Conservation (phyloP, 2,797 vertebrate genomes). For the Oryzias sinensis region DNA sequence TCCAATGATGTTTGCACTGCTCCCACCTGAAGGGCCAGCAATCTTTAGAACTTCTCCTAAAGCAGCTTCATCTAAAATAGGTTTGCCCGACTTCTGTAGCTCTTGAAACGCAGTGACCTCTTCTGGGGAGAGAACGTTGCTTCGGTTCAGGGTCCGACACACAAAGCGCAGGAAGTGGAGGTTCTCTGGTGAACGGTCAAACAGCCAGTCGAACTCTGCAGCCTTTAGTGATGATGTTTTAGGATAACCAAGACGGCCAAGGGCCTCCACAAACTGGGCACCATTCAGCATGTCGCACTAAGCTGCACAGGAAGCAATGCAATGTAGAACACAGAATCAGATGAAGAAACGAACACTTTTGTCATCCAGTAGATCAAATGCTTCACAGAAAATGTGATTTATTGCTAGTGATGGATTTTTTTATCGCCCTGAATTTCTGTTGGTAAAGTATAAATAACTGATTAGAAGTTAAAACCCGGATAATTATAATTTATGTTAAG, state of each 20-base stretch:
- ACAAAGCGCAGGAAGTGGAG: conserved; percentile 86
- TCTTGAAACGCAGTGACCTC: conserved; percentile 78
- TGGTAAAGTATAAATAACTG: too few relatives aligned
- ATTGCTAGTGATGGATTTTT: too few relatives aligned
- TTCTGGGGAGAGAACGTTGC: conserved; percentile 77
- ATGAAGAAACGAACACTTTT: not conserved
- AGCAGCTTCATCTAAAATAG: conserved; percentile 82
- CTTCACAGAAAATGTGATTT: too few relatives aligned
- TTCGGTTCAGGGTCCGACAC: conserved; percentile 80
- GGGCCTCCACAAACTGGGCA: conserved; percentile 85
- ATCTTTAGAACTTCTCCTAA: conserved; percentile 85
- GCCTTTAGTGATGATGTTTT: conserved; percentile 78
- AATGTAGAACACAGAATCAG: conserved; percentile 14
- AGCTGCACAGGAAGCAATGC: conserved; percentile 23
- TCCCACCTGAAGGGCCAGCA: conserved; percentile 59
- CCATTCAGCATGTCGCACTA: conserved; percentile 83
- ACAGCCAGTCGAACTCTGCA: conserved; percentile 95
- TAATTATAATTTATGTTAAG: too few relatives aligned
- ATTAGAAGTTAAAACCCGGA: too few relatives aligned
- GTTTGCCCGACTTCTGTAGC: conserved; percentile 76
- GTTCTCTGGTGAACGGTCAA: conserved; percentile 83
- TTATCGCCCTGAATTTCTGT: too few relatives aligned
- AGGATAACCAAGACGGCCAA: conserved; percentile 85
- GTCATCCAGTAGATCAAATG: too few relatives aligned
- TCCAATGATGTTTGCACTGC: not conserved